phyloP scores from a whole-genome alignment of 1,140 invertebrate genomes.

The Neodiprion virginianus region DNA sequence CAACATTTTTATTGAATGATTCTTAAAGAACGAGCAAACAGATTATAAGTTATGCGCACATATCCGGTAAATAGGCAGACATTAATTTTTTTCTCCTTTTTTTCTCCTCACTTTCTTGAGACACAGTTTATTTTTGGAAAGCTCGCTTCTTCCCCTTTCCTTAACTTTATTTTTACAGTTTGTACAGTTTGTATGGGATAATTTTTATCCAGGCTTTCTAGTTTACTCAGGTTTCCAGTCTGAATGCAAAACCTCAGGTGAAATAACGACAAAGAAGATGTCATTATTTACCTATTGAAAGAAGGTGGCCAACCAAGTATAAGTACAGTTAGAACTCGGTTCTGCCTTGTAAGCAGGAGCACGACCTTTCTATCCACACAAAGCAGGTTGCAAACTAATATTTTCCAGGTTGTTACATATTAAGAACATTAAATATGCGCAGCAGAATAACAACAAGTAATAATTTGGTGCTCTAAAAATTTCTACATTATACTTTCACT shows the following conservation, averaged over 20 bases:
- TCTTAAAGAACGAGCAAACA: background rate
- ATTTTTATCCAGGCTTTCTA: too few species aligned
- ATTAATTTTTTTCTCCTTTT: background rate
- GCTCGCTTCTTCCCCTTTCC: background rate
- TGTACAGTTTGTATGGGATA: background rate
- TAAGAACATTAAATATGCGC: background rate
- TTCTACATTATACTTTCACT: conserved; percentile 12
- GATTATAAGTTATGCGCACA: background rate
- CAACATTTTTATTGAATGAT: background rate
- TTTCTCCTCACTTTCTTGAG: background rate
- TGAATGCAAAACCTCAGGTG: too few species aligned
- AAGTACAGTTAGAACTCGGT: conserved; percentile 9
- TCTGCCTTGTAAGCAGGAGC: conserved; percentile 10
- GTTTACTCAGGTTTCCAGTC: too few species aligned
- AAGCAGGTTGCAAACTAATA: background rate
- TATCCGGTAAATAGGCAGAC: background rate
- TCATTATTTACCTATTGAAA: background rate
- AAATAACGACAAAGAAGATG: background rate
- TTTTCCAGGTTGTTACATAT: background rate
- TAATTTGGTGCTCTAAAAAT: conserved; percentile 6
- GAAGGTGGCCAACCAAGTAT: conserved; percentile 1
- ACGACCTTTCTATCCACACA: background rate
- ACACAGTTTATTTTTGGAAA: conserved; percentile 5
- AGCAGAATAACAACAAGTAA: background rate
- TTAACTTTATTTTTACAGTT: background rate